Evolutionary conservation across 2,797 vertebrate species (phyloP), one percentile per base, ranked within the genome.

Genomic region (Falco rusticolus): DNA sequence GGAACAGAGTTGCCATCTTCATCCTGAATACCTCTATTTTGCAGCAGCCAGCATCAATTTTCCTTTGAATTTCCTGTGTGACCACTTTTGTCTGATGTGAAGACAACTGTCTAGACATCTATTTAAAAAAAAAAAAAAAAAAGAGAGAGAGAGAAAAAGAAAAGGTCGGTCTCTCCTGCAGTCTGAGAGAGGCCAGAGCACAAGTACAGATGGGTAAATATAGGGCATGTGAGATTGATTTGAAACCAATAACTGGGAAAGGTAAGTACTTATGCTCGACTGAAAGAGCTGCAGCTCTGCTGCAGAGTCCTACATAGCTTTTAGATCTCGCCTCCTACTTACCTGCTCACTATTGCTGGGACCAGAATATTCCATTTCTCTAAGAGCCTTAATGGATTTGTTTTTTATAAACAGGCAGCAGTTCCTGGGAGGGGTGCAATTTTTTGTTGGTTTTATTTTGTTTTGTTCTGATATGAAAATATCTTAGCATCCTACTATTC

Each of bases 31-130:
- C 45, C 16, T 95, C 89, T 84, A 14, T 93, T 97, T 88, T 88
- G 56, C 86, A 86, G 78, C 86, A 76, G 85, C 89, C 79, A 13
- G 5, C 92, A 87, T 88, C 78, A 77, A 53, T 94, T 94, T 82
- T 64, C 69, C 71, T 63, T 80, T 88, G 89, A 94, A 85, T 93
- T 97, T 94, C 64, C 78, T 90, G 54, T 77, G 70, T 57, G 96
- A 94, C 89, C 45, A 33, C 81, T 95, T 91, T 90, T 80, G 90
- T 95, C 93, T 97, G 94, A 84, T 93, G 72, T 5, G 19, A 91
- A 96, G 93, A 93, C 89, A 96, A 80, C 94, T 96, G 97, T 97
- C 97, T 97, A 97, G 96, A 97, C 96, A 93, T 75, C 87, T 39
- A 41, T 92, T 78, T 43, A 31, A 29, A 68, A 84, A 95, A 92